Base-by-base conservation (phyloP, 2,888 invertebrate genomes). In the Didymodactylos carnosus region DNA sequence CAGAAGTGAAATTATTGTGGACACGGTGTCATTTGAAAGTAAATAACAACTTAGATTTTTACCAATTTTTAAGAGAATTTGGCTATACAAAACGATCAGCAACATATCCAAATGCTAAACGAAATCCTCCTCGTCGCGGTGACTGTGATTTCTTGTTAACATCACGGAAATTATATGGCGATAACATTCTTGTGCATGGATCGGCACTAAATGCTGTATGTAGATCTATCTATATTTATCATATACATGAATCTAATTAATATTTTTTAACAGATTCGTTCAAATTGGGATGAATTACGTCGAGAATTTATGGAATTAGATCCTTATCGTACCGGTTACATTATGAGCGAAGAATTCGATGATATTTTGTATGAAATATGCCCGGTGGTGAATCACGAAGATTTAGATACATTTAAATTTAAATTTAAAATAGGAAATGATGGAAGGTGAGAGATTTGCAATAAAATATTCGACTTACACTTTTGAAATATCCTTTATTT, bases 81-180 rank as follows among this genome's bases (percentile, higher is more conserved):
- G 82, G 82, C 23, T 82, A 81, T 78, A 80, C 81, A 29, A 77
- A 79, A 75, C 78, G 78, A 51, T 81, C 82, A 7, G 82, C 82
- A 16, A 78, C 81, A 16, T 83, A 80, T 78, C 81, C 82, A n/a
- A 83, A 82, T 77, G 81, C 83, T 75, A 83, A 83, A 77, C 76
- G 80, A 39, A 72, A 69, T 39, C 83, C 83, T 5, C 83, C 83
- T 16, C 77, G 78, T 46, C 78, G 79, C n/a, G 83, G 83, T 5
- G 83, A 83, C 73, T 77, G 79, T 5, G 83, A 83, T 77, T 81
- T 79, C 77, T 80, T 81, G 80, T 78, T 82, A 72, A 76, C 82
- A 39, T 82, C 82, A 7, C 76, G 81, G 72, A 83, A 82, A 75
- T 78, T 83, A 73, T 82, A 83, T 78, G 80, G 81, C 76, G 82